Base-by-base conservation (phyloP, 2,888 invertebrate species). In the Mimumesa dahlbomi region DNA sequence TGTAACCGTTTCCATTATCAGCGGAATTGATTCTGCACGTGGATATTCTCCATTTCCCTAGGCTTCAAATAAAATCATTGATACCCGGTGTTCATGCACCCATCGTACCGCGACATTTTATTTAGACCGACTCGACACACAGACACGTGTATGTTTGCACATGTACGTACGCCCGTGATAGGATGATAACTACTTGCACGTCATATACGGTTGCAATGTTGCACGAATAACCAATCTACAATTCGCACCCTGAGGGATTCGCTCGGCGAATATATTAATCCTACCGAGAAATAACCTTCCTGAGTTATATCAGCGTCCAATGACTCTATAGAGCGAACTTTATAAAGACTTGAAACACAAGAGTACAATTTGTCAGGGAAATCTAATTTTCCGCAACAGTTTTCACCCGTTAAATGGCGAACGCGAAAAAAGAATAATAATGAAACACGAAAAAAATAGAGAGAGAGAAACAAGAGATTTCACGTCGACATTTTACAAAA, bases 191-290 rank as follows among this genome's bases (percentile, higher is more conserved):
- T 62, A 57, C 69, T 49, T 45, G 52, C 14, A 22, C 38, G 69
- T 57, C 52, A 50, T 61, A 48, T 34, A 61, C 38, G 46, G 19
- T 52, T 31, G 50, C 50, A 6, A 16, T 18, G 19, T 16, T 19
- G 53, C 34, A 48, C 42, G 62, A 57, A 63, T 57, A 56, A 68
- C 77, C 77, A 84, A 82, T 81, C 75, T 79, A 77, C 77, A 63
- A 74, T 78, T 77, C 53, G 62, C 75, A 72, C 65, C 79, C 75
- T 42, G 64, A 53, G 82, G 81, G 77, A 52, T 65, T 45, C 54
- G 67, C 52, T 58, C 65, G 63, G 77, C 75, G 73, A 83, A 83
- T 84, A 85, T 84, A 82, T 85, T 85, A 84, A 85, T 83, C 74
- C 54, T 48, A 53, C 64, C 62, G 76, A 70, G 69, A 80, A 83